phyloP scores from a whole-genome alignment of 1,140 invertebrate species.

The Drosophila chauvacae region DNA sequence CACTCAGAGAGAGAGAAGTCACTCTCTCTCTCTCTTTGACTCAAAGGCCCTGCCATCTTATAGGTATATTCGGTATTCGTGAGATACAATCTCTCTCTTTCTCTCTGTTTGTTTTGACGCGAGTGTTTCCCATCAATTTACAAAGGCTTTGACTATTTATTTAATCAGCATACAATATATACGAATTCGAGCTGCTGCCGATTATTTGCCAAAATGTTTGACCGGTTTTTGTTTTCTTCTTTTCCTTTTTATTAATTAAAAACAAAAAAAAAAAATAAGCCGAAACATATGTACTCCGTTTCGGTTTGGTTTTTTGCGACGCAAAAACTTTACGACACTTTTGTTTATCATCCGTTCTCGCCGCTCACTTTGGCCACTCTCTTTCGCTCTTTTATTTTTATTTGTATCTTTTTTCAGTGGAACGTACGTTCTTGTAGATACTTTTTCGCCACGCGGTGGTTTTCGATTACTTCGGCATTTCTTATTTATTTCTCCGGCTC shows the following conservation, averaged over 20 bases:
- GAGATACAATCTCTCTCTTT: slow-evolving; percentile 59
- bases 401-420: slow-evolving; percentile 21
- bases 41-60: slow-evolving; percentile 35
- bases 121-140: slow-evolving; percentile 57
- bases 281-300: slow-evolving; percentile 10
- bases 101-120: slow-evolving; percentile 82
- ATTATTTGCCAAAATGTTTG: slow-evolving; percentile 53
- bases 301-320: slow-evolving; percentile 54
- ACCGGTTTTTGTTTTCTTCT: slow-evolving; percentile 32
- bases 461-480: slow-evolving; percentile 46
- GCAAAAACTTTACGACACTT: slow-evolving; percentile 80
- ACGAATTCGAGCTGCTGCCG: slow-evolving; percentile 18
- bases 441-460: slow-evolving; percentile 65
- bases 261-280: neutral
- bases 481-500: slow-evolving; percentile 14
- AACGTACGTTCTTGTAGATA: slow-evolving; percentile 67
- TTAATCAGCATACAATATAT: slow-evolving; percentile 39
- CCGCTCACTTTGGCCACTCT: slow-evolving; percentile 13
- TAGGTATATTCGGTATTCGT: slow-evolving; percentile 48
- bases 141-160: slow-evolving; percentile 50
- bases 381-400: slow-evolving; percentile 35
- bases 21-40: slow-evolving; percentile 26
- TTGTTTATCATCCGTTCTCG: slow-evolving; percentile 36
- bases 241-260: slow-evolving; percentile 7
- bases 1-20: neutral